phyloP scores from a whole-genome alignment of 2,113 vertebrate species.

The Anarrhichthys ocellatus region DNA sequence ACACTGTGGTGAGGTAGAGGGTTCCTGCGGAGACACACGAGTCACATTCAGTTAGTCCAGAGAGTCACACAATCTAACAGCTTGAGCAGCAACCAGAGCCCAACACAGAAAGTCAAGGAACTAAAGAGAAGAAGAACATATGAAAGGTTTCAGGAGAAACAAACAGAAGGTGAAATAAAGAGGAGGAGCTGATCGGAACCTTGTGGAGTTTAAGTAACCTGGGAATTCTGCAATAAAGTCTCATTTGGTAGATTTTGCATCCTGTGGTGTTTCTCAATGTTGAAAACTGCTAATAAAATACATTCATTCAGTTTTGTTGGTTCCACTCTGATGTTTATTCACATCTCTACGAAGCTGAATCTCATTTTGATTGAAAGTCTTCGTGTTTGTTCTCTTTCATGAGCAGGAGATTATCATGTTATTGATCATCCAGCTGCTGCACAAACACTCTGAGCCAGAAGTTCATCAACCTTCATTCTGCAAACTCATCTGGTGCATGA shows the following conservation, averaged over 20 bases:
- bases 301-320: background rate
- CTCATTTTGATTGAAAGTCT: background rate
- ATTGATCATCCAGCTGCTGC: background rate
- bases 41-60: fast-evolving
- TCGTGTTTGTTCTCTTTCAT: background rate
- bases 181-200: background rate
- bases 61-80: background rate
- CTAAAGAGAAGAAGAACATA: background rate
- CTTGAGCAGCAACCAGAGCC: background rate
- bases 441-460: background rate
- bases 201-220: too few relatives aligned
- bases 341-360: fast-evolving
- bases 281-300: background rate
- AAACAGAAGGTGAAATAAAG: background rate
- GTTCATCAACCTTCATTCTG: background rate
- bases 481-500: too few relatives aligned
- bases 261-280: background rate
- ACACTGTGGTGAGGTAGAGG: conserved; percentile 70
- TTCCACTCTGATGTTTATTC: background rate
- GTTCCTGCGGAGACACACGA: conserved; percentile 57
- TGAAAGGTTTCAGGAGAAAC: too few relatives aligned
- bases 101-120: background rate
- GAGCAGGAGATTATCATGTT: background rate
- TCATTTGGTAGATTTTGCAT: too few relatives aligned
- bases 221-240: too few relatives aligned